Conservation (phyloP, 2,113 vertebrate species). For the Oxygymnocypris stewartii region DNA sequence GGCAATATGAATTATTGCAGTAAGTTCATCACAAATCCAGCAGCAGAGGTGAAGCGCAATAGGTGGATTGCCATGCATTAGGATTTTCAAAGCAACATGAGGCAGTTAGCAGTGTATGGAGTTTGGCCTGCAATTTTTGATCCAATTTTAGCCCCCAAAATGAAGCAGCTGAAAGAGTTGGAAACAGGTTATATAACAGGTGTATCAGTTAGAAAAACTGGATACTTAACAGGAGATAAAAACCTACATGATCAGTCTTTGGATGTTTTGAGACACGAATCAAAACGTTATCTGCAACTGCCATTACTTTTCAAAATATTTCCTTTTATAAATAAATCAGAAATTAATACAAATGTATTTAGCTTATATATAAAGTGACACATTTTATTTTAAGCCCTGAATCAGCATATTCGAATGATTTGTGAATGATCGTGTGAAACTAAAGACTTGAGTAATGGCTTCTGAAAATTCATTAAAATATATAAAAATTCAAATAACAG, state of each 20-base stretch:
- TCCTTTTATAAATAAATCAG: neutral
- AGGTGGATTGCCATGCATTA: neutral
- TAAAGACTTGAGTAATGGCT: no score
- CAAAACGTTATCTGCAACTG: neutral
- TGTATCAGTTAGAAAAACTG: neutral
- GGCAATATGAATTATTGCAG: no score
- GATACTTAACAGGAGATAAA: neutral
- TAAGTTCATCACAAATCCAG: no score
- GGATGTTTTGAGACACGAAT: neutral
- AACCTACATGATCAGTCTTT: neutral
- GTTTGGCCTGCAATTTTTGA: neutral
- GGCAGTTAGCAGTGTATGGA: neutral
- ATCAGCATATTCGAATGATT: no score
- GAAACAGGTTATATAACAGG: neutral
- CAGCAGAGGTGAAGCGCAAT: neutral
- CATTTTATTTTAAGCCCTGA: no score
- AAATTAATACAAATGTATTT: neutral
- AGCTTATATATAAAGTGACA: no score
- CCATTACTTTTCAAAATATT: neutral
- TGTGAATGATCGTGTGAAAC: no score
- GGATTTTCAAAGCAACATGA: conserved; percentile 1
- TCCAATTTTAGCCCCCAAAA: neutral
- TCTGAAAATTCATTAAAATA: no score
- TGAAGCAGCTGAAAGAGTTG: conserved; percentile 1
- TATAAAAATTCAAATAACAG: no score